Conservation (phyloP, 2,888 invertebrate genomes). For the Rhodophaea formosa region DNA sequence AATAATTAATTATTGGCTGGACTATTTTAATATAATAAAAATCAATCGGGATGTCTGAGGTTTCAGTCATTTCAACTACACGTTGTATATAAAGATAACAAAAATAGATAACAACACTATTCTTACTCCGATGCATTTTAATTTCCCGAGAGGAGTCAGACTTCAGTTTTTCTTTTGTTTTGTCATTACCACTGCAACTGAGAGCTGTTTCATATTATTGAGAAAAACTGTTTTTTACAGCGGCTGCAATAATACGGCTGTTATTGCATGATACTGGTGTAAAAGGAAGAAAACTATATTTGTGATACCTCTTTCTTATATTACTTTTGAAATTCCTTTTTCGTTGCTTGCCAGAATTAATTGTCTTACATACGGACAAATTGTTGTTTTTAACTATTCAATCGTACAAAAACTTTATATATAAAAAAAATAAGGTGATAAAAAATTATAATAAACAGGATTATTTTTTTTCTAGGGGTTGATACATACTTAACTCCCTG, state of each 20-base stretch:
- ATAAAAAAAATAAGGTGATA: too few relatives aligned
- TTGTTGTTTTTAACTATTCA: too few relatives aligned
- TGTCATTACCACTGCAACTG: conserved; percentile 21
- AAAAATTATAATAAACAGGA: too few relatives aligned
- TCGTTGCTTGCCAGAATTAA: too few relatives aligned
- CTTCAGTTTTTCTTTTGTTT: conserved; percentile 28
- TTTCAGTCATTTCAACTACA: too few relatives aligned
- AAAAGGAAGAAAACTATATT: not conserved
- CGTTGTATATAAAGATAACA: not conserved
- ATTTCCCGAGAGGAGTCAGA: conserved; percentile 30
- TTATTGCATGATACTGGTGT: not conserved
- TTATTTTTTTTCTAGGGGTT: too few relatives aligned
- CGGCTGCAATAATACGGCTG: not conserved
- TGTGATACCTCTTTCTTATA: not conserved
- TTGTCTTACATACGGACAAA: too few relatives aligned
- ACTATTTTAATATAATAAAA: too few relatives aligned
- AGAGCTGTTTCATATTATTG: conserved; percentile 20
- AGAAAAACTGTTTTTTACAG: conserved; percentile 10
- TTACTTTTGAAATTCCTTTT: not conserved
- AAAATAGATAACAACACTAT: conserved; percentile 8
- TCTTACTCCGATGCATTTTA: conserved; percentile 25
- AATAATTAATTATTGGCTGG: too few relatives aligned
- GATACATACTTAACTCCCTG: too few relatives aligned
- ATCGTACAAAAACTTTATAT: too few relatives aligned
- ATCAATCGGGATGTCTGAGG: too few relatives aligned